These are phyloP conservation scores for Psilopogon haemacephalus DNA, from an alignment of 2,113 vertebrate genomes.

Conservation along the genomic window DNA sequence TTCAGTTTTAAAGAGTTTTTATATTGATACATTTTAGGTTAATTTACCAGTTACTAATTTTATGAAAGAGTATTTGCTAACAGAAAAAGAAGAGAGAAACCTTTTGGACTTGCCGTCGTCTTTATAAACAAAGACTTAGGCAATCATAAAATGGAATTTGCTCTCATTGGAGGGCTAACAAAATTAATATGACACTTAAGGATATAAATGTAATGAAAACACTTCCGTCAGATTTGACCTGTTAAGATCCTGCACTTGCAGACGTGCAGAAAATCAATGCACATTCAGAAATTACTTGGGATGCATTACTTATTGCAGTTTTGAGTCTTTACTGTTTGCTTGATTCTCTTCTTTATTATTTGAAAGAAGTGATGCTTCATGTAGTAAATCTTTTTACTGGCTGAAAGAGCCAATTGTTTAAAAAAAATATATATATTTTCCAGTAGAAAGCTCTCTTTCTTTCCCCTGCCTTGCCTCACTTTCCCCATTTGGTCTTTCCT, in stretches of 20 bases:
- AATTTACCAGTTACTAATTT: background rate
- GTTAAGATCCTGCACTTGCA: background rate
- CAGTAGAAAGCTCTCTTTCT: background rate
- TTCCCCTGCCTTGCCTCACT: background rate
- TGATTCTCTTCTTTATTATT: background rate
- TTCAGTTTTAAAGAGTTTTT: background rate
- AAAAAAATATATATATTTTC: background rate
- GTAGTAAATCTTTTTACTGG: background rate
- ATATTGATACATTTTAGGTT: background rate
- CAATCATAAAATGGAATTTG: conserved; percentile 28
- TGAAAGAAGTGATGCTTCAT: background rate
- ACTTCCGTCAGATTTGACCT: conserved; percentile 20
- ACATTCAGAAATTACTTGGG: background rate
- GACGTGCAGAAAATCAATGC: background rate
- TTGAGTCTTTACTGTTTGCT: background rate
- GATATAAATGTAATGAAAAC: conserved; percentile 46
- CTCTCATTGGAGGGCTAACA: conserved; percentile 32
- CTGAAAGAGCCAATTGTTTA: background rate
- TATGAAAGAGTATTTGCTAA: background rate
- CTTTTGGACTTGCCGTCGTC: conserved; percentile 33
- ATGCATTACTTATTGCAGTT: background rate
- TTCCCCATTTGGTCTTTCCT: background rate
- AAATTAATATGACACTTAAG: conserved; percentile 42
- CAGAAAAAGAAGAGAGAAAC: background rate
- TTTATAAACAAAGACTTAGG: conserved; percentile 46